These are phyloP conservation scores for Agrotis exclamationis DNA, from an alignment of 2,888 invertebrate genomes.

Conservation along the genomic window DNA sequence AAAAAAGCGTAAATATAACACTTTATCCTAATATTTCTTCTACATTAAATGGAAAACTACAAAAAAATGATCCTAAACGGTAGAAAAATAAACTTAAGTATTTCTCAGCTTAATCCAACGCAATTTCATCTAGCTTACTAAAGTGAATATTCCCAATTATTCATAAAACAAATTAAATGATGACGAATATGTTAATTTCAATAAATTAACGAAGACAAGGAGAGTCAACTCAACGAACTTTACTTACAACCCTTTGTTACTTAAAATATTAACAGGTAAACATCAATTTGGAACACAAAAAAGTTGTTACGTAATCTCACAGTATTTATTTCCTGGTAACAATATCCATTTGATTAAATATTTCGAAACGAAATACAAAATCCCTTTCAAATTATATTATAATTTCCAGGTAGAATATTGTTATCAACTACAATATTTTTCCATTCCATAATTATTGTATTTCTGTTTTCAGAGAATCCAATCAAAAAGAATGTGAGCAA, in stretches of 20 bases:
- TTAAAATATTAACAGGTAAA: slow-evolving; percentile 13
- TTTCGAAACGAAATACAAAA: background rate
- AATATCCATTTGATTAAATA: background rate
- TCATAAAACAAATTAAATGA: slow-evolving; percentile 9
- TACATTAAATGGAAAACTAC: slow-evolving; percentile 20
- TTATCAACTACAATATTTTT: background rate
- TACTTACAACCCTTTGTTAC: slow-evolving; percentile 8
- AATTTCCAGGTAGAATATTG: background rate
- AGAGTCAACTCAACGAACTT: slow-evolving; percentile 17
- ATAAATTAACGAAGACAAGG: slow-evolving; percentile 12
- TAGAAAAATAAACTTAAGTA: slow-evolving; percentile 8
- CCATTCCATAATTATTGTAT: background rate
- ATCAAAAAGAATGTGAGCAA: too few species aligned
- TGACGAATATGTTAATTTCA: slow-evolving; percentile 8
- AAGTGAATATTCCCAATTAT: slow-evolving; percentile 1
- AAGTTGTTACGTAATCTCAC: background rate
- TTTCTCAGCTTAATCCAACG: slow-evolving; percentile 10
- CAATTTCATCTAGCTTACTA: background rate
- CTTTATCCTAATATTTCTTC: background rate
- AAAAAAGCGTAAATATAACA: too few species aligned
- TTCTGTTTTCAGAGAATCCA: background rate
- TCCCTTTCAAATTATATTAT: background rate
- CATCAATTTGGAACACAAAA: slow-evolving; percentile 5
- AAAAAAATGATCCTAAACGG: background rate
- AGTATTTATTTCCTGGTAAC: background rate